These are phyloP conservation scores for Scarus forsteni DNA, from an alignment of 2,797 vertebrate species.

Conservation along the genomic window DNA sequence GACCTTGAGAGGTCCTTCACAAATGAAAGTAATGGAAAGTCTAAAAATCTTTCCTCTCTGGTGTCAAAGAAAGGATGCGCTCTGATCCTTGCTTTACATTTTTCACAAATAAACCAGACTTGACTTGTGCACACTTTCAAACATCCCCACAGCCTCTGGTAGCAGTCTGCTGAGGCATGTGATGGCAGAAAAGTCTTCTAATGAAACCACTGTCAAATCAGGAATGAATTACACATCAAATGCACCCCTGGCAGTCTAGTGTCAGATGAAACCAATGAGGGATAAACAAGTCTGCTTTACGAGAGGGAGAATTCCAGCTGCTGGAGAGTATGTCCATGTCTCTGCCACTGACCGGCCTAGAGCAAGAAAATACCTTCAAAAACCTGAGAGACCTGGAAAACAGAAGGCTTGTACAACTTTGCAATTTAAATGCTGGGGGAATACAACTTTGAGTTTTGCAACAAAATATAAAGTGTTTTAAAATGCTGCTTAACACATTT, in stretches of 20 bases:
- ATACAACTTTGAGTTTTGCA: background rate
- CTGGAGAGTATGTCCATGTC: conserved; percentile 35
- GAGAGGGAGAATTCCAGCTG: conserved; percentile 51
- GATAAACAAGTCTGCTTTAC: conserved; percentile 73
- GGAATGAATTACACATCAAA: conserved; percentile 75
- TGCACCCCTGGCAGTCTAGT: conserved; percentile 50
- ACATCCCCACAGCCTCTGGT: conserved; percentile 56
- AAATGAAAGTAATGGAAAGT: conserved; percentile 42
- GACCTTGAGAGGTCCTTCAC: conserved; percentile 30
- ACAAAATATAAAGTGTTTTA: background rate
- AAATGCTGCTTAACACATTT: background rate
- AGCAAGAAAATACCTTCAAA: conserved; percentile 9
- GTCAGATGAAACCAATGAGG: conserved; percentile 63
- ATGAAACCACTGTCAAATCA: conserved; percentile 76
- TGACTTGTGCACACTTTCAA: conserved; percentile 36
- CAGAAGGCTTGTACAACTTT: background rate
- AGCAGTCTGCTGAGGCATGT: conserved; percentile 38
- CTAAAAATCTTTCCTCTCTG: conserved; percentile 49
- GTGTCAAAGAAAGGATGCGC: conserved; percentile 49
- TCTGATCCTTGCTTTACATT: conserved; percentile 45
- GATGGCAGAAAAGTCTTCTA: conserved; percentile 56
- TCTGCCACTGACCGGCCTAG: conserved; percentile 19
- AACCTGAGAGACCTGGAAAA: background rate
- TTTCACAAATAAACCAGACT: conserved; percentile 77
- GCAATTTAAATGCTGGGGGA: no score